phyloP scores from a whole-genome alignment of 2,888 invertebrate species.

The Cantharis lateralis region DNA sequence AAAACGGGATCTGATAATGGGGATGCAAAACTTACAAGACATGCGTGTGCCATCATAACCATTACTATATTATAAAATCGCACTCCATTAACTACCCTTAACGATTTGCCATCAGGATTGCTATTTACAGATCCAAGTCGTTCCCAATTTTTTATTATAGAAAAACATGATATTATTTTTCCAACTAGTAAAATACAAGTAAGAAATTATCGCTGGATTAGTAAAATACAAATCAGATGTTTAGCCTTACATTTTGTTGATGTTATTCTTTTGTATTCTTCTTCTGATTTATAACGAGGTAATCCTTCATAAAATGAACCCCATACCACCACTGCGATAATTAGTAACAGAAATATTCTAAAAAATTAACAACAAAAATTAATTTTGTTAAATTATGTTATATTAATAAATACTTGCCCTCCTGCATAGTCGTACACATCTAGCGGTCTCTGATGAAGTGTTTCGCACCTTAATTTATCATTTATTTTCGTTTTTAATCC shows the following conservation, averaged over 20 bases:
- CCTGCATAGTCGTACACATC: slow-evolving; percentile 39
- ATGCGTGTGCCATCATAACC: slow-evolving; percentile 22
- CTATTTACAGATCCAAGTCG: slow-evolving; percentile 9
- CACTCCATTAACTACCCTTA: slow-evolving; percentile 21
- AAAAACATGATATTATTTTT: slow-evolving; percentile 20
- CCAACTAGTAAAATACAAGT: slow-evolving; percentile 10
- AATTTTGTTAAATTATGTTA: not conserved
- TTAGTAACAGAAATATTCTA: not conserved
- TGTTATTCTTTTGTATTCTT: not conserved
- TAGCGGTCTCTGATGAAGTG: slow-evolving; percentile 26
- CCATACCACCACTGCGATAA: not conserved
- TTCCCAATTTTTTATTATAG: slow-evolving; percentile 25
- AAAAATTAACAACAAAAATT: not conserved
- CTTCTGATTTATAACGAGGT: not conserved
- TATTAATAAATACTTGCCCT: slow-evolving; percentile 36
- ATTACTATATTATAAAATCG: slow-evolving; percentile 28
- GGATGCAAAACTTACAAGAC: slow-evolving; percentile 5
- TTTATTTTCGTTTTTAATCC: slow-evolving; percentile 39
- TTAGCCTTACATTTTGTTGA: not conserved
- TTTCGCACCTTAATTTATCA: slow-evolving; percentile 40
- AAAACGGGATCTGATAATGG: slow-evolving; percentile 14
- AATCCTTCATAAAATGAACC: not conserved
- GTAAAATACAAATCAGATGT: not conserved
- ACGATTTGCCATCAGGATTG: not conserved
- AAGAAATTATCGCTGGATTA: not conserved